phyloP scores from a whole-genome alignment of 2,113 vertebrate species.

The Neofelis nebulosa region DNA sequence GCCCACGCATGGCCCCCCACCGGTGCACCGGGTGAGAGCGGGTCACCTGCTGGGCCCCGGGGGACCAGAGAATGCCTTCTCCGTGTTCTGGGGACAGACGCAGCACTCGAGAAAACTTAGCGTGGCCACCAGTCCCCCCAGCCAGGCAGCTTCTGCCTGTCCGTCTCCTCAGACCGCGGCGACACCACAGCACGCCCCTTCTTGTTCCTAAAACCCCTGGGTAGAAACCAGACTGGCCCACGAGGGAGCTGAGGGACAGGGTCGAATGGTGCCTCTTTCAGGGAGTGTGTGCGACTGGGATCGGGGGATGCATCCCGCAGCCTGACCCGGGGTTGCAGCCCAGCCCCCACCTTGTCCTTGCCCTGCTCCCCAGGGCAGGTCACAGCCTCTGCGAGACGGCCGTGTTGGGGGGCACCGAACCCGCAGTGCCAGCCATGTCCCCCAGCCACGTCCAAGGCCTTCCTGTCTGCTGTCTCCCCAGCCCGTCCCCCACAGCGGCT shows the following conservation, averaged over 20 bases:
- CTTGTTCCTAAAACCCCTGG: neutral
- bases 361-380: neutral
- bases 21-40: fast-evolving
- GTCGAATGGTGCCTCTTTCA: too few species aligned
- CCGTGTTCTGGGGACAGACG: neutral
- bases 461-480: constrained; percentile 69
- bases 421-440: neutral
- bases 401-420: neutral
- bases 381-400: fast-evolving
- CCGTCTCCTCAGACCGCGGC: fast-evolving
- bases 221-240: fast-evolving
- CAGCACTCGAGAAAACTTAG: neutral
- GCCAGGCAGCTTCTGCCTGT: neutral
- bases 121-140: fast-evolving
- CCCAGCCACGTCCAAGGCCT: fast-evolving
- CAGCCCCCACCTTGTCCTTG: neutral
- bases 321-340: neutral
- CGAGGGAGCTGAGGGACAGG: neutral
- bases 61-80: neutral
- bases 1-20: fast-evolving
- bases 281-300: neutral
- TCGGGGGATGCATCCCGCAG: fast-evolving
- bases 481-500: constrained; percentile 95
- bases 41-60: neutral
- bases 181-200: fast-evolving